Base-by-base conservation (phyloP, 1,140 invertebrate species). In the Reticulitermes speratus region DNA sequence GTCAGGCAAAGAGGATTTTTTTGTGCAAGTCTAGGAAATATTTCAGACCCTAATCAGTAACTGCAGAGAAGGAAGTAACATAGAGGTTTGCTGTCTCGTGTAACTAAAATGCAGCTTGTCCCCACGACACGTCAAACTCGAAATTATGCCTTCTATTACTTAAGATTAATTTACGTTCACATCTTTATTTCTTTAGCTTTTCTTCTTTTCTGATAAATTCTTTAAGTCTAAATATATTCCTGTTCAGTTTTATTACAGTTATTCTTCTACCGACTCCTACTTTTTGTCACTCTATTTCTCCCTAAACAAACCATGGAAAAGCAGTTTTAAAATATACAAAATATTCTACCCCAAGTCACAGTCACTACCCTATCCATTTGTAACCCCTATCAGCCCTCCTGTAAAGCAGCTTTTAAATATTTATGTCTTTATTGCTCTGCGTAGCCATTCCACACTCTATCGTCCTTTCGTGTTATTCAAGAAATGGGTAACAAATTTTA, bases 311-410 rank as follows among this genome's bases (percentile, higher is more conserved):
- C 65, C n/a, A 6, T 14, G n/a, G 25, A n/a, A 75, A 30, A 11
- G 65, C 5, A 75, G n/a, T 75, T 75, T n/a, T 75, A 75, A 75
- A n/a, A 75, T 75, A 75, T 75, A 75, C 65, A 75, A 75, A 65
- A 75, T 75, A 75, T 75, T 75, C 65, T 25, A 75, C 65, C 65
- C 65, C 14, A 75, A 75, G 25, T 75, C 65, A 30, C 65, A 30
- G 7, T 30, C 14, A n/a, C 65, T 19, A 1, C 0, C 25, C 8
- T n/a, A n/a, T 30, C 65, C 65, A 75, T 75, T 75, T 75, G 65
- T 30, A 75, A 75, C 3, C 25, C 14, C 16, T n/a, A 75, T 75
- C 65, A 75, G 14, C 65, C 65, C 65, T 75, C 65, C 59, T 75
- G n/a, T 8, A 75, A 75, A 8, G 14, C 25, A 75, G n/a, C 65